Base-by-base conservation (phyloP, 2,888 invertebrate species). In the Volucella bombylans region DNA sequence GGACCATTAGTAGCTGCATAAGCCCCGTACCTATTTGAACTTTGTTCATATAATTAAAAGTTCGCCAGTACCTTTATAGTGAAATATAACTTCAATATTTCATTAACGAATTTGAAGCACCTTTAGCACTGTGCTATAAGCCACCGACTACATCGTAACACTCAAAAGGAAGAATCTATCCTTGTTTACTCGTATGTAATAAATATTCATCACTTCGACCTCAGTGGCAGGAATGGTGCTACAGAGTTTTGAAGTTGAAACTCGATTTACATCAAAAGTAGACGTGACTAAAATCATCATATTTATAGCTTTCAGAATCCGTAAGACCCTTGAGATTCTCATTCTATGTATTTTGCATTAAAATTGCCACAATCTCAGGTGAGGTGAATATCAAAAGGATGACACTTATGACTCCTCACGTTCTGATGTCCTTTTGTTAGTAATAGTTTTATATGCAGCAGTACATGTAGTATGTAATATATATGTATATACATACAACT, bases 251-350 rank as follows among this genome's bases (percentile, higher is more conserved):
- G 18, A 61, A 50, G 41, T 61, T 67, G 49, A 74, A 74, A 81
- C 54, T 61, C 74, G 52, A 81, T 74, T 74, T 61, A 41, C 74
- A 61, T 69, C 54, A 74, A 49, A 49, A 47, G 38, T 61, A 55
- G 67, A 31, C 62, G 54, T 10, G 62, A 62, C 79, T 68, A 9
- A 52, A 72, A 67, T 61, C 73, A 67, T 54, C 73, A 67, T 57
- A 74, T 68, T 68, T 74, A 74, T 74, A 47, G 49, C 45, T 68
- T 43, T 43, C 39, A 45, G 15, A 59, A 23, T 49, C 9, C 23
- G 8, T 23, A 23, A 65, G 15, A 38, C 41, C 68, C 47, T 80
- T 23, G 43, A 14, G 8, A 41, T 15, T 39, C 38, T 23, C 18
- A 31, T 31, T 31, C 15, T 41, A 73, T n/a, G 23, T 47, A 47